Conservation (phyloP, 2,113 vertebrate genomes). For the Sinosuthora webbiana region DNA sequence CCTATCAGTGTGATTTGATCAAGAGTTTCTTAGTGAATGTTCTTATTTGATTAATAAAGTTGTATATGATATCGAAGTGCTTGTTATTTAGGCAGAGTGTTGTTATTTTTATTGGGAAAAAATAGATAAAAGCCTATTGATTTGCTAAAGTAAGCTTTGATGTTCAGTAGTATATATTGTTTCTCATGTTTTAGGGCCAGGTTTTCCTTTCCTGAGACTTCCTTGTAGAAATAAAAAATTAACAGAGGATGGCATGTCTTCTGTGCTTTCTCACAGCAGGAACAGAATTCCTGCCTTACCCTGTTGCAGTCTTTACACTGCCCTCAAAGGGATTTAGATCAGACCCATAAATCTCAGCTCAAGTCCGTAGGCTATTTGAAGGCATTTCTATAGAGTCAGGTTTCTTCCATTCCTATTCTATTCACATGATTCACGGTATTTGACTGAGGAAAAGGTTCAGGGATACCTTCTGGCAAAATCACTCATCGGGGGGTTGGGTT, state of each 20-base stretch:
- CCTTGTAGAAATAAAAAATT: neutral
- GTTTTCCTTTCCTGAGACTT: neutral
- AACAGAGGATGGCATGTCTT: neutral
- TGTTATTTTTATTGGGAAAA: neutral
- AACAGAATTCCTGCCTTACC: slow-evolving; percentile 9
- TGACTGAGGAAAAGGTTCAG: neutral
- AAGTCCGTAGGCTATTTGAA: neutral
- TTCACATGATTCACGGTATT: neutral
- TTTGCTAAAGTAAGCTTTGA: neutral
- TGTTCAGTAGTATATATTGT: neutral
- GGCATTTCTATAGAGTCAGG: neutral
- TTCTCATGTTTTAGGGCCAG: neutral
- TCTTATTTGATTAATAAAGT: neutral
- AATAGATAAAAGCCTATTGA: neutral
- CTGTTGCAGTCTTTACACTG: neutral
- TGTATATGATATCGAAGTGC: neutral
- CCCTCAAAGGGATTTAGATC: slow-evolving; percentile 3
- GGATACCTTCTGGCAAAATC: neutral
- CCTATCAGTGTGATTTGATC: neutral
- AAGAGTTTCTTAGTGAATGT: neutral
- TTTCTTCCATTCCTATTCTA: neutral
- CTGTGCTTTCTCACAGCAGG: neutral
- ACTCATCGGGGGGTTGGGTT: neutral
- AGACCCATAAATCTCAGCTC: slow-evolving; percentile 11
- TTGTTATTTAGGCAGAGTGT: neutral